Evolutionary conservation across 2,888 invertebrate genomes (phyloP).

Genomic region (Dolichomitus sp.): DNA sequence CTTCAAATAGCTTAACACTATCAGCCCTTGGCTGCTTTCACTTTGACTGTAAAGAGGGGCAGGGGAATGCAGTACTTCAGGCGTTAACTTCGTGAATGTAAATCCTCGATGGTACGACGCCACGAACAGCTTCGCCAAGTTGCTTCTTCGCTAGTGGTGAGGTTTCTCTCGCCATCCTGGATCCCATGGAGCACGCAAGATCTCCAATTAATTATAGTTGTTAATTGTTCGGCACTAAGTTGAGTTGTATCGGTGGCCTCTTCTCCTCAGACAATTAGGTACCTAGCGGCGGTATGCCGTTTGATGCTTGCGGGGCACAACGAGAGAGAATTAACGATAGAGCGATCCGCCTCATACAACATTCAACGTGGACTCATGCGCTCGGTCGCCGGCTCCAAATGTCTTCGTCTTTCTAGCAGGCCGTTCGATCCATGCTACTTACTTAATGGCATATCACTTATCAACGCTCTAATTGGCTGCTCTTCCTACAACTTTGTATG

Average conservation of each 20-base stretch:
- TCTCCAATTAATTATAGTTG: conserved; percentile 74
- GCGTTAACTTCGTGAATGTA: conserved; percentile 61
- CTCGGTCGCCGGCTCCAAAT: not conserved
- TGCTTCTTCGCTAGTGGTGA: conserved; percentile 37
- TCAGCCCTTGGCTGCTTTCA: conserved; percentile 50
- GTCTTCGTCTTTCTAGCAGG: conserved; percentile 19
- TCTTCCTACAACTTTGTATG: conserved; percentile 15
- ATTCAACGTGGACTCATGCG: conserved; percentile 37
- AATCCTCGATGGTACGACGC: conserved; percentile 47
- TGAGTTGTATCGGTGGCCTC: conserved; percentile 70
- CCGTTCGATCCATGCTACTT: conserved; percentile 27
- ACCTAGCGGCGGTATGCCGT: conserved; percentile 56
- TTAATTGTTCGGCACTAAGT: conserved; percentile 72
- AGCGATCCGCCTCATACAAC: conserved; percentile 40
- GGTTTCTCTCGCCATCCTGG: conserved; percentile 58
- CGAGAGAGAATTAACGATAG: conserved; percentile 4
- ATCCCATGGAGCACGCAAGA: conserved; percentile 59
- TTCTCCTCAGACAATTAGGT: conserved; percentile 60
- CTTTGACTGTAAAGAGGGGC: conserved; percentile 12
- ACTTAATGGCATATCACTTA: conserved; percentile 63
- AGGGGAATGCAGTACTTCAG: conserved; percentile 42
- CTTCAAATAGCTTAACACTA: conserved; percentile 52
- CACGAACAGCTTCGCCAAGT: conserved; percentile 43
- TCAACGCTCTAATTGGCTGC: conserved; percentile 62
- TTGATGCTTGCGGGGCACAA: conserved; percentile 52